Percentiles rank a stretch among this genome's conserved stretches.
Conservation (phyloP, 2,888 invertebrate species). For the Ditula angustiorana region DNA sequence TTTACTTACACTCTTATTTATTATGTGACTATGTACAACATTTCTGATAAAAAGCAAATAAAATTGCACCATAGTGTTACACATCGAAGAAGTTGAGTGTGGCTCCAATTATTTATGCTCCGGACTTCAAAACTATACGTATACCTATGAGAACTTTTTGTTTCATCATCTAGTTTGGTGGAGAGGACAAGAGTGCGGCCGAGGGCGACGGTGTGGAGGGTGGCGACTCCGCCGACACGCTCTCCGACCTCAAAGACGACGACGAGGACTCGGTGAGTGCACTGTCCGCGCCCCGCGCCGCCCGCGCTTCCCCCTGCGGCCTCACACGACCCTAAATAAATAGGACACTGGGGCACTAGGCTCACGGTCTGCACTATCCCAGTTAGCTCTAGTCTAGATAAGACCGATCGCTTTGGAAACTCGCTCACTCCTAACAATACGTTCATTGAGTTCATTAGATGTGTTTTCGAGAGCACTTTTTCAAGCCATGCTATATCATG, state of each 20-base stretch:
- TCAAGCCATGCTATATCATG: slow-evolving; percentile 47
- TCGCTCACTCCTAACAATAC: slow-evolving; percentile 47
- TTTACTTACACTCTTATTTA: too few relatives aligned
- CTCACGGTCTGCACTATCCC: slow-evolving; percentile 59
- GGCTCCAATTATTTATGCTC: slow-evolving; percentile 8
- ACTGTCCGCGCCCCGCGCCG: slow-evolving; percentile 52
- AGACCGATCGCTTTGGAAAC: slow-evolving; percentile 44
- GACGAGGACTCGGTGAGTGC: slow-evolving; percentile 90
- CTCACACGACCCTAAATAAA: slow-evolving; percentile 59
- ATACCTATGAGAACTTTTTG: slow-evolving; percentile 21
- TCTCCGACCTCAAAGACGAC: slow-evolving; percentile 83
- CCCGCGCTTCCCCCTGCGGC: slow-evolving; percentile 43
- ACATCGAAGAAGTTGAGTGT: neutral
- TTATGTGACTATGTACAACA: too few relatives aligned
- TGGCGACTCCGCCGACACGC: slow-evolving; percentile 69
- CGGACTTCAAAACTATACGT: slow-evolving; percentile 1
- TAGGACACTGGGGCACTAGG: slow-evolving; percentile 76
- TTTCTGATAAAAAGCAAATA: too few relatives aligned
- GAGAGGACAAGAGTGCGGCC: slow-evolving; percentile 66
- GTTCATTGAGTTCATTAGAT: slow-evolving; percentile 46
- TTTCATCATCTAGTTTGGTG: slow-evolving; percentile 51
- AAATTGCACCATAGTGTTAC: neutral
- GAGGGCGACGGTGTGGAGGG: slow-evolving; percentile 66
- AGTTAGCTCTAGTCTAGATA: slow-evolving; percentile 57
- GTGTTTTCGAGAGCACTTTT: slow-evolving; percentile 41